A percentile compares a stretch with the other conserved stretches of the same genome.
Evolutionary conservation across 2,888 invertebrate genomes (phyloP).

Genomic region (Tetragonula carbonaria): DNA sequence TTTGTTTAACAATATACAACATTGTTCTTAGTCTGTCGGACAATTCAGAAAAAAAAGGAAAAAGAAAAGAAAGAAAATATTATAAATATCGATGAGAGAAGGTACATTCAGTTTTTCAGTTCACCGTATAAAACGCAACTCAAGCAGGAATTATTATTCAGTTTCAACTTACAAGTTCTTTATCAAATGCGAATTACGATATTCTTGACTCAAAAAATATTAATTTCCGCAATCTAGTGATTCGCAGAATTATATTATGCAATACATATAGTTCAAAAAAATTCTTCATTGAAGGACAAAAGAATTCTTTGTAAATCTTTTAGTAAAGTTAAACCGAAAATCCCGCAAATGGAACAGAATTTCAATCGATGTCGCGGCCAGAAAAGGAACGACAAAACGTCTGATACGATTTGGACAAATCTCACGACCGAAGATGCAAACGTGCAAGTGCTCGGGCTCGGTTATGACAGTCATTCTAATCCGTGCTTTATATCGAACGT

Average conservation of each 20-base stretch:
- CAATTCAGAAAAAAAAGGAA: too few species aligned
- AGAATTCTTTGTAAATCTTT: not conserved
- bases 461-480: slow-evolving; percentile 36
- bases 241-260: not conserved
- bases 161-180: not conserved
- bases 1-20: too few species aligned
- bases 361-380: not conserved
- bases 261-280: not conserved
- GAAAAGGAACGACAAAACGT: not conserved
- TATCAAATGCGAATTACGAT: not conserved
- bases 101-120: not conserved
- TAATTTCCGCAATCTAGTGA: not conserved
- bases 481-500: slow-evolving; percentile 53
- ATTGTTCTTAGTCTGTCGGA: not conserved
- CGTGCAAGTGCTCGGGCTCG: slow-evolving; percentile 46
- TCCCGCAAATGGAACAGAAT: not conserved
- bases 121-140: not conserved
- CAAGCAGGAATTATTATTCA: not conserved
- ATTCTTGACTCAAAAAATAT: not conserved
- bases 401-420: slow-evolving; percentile 29
- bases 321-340: not conserved
- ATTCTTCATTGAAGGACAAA: too few species aligned
- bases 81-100: too few species aligned
- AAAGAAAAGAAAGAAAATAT: not conserved
- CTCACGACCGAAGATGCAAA: slow-evolving; percentile 17